Evolutionary conservation across 2,888 invertebrate genomes (phyloP), one percentile per base, ranked within the genome.

Genomic region (Calliphora vomitoria): DNA sequence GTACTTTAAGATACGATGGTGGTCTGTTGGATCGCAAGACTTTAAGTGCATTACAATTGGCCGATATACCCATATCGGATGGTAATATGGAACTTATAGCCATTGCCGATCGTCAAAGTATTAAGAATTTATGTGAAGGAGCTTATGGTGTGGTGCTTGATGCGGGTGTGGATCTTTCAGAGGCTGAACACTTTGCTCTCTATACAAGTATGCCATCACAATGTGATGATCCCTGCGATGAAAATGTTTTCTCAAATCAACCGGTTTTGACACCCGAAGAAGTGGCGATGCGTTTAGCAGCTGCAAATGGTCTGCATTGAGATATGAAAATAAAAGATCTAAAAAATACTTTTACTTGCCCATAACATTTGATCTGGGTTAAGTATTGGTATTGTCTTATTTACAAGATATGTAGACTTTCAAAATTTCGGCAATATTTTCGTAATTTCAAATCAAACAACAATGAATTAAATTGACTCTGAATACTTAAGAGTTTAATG

Each of bases 101-200:
- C 0, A 94, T 94, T 89, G 93, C 94, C 25, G 94, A 94, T 89
- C 92, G 94, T 0, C 94, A 94, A 90, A 94, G 94, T 85, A 92
- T 94, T 68, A 92, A 90, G 87, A 93, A 94, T 89, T 85, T 94
- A 20, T 94, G 93, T 81, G 94, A 93, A 83, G 94, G 94, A 0
- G 92, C 93, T 74, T 94, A 91, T 60, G 93, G 93, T 38, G 93
- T 94, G 4, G 90, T 92, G 0, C 91, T 94, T 3, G 94, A 94
- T 90, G 92, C 93, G 53, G 95, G 95, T 74, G 94, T 96, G 60
- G 97, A 97, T 90, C 93, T 98, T 58, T 97, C 96, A 0, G 97
- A 98, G 90, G 97, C 97, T 0, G 98, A 98, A 91, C 97, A 98
- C 91, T 98, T 97, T 93, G 98, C 98, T 31, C 93, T 98, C 75